Conservation (phyloP, 2,888 invertebrate genomes). For the Seira ritae region DNA sequence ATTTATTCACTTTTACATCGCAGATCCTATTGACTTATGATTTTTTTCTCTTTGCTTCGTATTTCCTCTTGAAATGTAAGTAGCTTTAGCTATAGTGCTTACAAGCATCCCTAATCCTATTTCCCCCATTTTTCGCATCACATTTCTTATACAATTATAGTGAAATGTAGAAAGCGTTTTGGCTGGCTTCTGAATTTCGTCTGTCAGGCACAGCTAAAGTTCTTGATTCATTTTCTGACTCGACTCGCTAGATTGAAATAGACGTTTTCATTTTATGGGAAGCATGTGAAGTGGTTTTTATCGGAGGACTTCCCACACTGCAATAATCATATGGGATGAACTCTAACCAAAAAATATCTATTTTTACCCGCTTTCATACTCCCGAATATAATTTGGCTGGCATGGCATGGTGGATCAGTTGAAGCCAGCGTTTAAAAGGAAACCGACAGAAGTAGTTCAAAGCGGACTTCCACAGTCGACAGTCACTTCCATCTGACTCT, state of each 20-base stretch:
- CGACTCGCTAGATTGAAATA: constrained; percentile 52
- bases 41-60: background rate
- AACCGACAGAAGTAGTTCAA: constrained; percentile 5
- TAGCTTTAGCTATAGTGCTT: too few species aligned
- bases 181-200: constrained; percentile 41
- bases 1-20: background rate
- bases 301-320: background rate
- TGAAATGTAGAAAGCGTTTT: constrained; percentile 16
- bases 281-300: constrained; percentile 47
- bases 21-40: background rate
- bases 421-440: background rate
- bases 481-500: constrained; percentile 24
- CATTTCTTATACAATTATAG: background rate
- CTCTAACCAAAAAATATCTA: background rate
- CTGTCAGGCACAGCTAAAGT: constrained; percentile 45
- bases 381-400: background rate
- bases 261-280: constrained; percentile 47
- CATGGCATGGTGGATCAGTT: background rate
- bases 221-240: constrained; percentile 56
- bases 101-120: too few species aligned
- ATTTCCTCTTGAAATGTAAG: background rate
- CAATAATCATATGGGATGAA: background rate
- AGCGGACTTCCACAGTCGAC: background rate
- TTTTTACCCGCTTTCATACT: background rate
- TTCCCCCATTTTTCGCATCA: background rate